Conservation (phyloP, 2,113 vertebrate species). For the Malurus elegans region DNA sequence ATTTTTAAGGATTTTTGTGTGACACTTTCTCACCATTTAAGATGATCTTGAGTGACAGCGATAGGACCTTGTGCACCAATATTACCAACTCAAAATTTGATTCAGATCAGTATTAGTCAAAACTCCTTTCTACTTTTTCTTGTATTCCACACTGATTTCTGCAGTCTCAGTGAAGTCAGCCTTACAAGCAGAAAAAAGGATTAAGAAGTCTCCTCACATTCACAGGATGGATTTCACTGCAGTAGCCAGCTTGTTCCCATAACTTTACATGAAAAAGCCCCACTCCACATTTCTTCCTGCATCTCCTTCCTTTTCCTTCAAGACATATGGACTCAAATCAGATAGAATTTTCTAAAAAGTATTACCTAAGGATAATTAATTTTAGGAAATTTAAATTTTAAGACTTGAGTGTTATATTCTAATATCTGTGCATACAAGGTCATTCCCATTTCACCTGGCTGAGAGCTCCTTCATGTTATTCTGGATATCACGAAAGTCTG, state of each 20-base stretch:
- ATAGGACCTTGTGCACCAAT: not conserved
- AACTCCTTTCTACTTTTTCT: not conserved
- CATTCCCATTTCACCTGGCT: not conserved
- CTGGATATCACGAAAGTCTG: not conserved
- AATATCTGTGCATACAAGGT: not conserved
- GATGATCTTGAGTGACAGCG: not conserved
- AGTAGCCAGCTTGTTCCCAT: not conserved
- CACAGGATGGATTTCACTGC: not conserved
- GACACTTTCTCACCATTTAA: not conserved
- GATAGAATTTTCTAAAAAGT: not conserved
- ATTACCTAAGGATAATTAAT: not conserved
- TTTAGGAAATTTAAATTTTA: not conserved
- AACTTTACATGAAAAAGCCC: not conserved
- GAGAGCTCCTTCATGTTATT: not conserved
- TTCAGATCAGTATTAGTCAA: not conserved
- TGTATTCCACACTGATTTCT: not conserved
- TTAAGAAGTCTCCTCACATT: not conserved
- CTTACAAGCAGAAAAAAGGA: not conserved
- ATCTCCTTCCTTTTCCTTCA: not conserved
- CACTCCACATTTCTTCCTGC: not conserved
- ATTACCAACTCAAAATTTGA: not conserved
- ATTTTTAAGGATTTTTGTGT: not conserved
- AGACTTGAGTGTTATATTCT: not conserved
- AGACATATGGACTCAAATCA: not conserved
- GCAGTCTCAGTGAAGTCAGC: not conserved